Evolutionary conservation across 2,888 invertebrate species (phyloP).

Genomic region (Plebejus melissa): DNA sequence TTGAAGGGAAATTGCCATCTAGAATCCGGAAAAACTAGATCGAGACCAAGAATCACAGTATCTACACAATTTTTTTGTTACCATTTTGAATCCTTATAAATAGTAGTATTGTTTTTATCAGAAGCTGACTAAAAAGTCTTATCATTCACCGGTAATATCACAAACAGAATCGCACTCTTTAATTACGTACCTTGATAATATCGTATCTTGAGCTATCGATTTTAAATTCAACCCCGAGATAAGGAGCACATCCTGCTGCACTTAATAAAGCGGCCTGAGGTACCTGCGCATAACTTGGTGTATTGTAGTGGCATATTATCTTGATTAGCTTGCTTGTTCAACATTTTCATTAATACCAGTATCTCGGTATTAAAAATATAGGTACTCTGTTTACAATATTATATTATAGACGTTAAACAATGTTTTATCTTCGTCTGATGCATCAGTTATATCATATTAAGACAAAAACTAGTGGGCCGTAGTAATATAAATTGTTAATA

Average conservation of each 20-base stretch:
- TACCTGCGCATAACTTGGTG: constrained; percentile 17
- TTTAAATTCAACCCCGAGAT: constrained; percentile 14
- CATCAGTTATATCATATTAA: no score
- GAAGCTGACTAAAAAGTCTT: neutral
- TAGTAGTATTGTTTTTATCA: neutral
- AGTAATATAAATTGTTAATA: no score
- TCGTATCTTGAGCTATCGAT: constrained; percentile 15
- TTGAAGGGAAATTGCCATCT: neutral
- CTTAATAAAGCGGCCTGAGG: constrained; percentile 20
- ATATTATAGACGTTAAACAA: no score
- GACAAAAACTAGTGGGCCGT: no score
- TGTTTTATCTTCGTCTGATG: no score
- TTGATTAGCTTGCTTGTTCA: constrained; percentile 16
- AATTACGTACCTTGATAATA: neutral
- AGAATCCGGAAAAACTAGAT: neutral
- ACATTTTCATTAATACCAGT: constrained; percentile 15
- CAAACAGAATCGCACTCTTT: neutral
- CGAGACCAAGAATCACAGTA: neutral
- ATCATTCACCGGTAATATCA: neutral
- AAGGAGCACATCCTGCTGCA: constrained; percentile 24
- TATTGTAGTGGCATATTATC: constrained; percentile 27
- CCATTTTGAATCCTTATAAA: neutral
- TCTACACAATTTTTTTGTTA: neutral
- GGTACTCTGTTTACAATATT: neutral
- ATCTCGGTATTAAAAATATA: neutral